Conservation (phyloP, 2,888 invertebrate species). For the Electrophaes corylata region DNA sequence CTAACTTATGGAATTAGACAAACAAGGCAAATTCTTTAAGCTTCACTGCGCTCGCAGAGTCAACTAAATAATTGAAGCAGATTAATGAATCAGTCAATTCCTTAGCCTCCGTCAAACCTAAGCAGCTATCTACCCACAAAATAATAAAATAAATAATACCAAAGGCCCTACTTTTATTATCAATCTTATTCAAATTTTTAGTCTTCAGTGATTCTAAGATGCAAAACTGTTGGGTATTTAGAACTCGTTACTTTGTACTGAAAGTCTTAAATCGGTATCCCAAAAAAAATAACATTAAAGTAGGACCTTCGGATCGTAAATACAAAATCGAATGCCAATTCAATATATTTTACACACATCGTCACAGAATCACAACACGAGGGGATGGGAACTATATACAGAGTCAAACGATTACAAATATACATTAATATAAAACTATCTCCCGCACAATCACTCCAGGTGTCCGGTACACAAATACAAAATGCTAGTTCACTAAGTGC, state of each 20-base stretch:
- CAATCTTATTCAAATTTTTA: too few relatives aligned
- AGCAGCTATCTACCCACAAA: slow-evolving; percentile 41
- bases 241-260: background rate
- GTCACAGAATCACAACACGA: slow-evolving; percentile 74
- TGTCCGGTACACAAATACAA: slow-evolving; percentile 22
- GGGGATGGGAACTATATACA: slow-evolving; percentile 73
- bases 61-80: slow-evolving; percentile 59
- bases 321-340: slow-evolving; percentile 41
- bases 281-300: background rate
- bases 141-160: slow-evolving; percentile 40
- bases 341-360: slow-evolving; percentile 45
- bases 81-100: slow-evolving; percentile 68
- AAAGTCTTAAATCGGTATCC: background rate
- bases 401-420: slow-evolving; percentile 64
- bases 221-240: background rate
- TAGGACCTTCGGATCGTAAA: slow-evolving; percentile 21
- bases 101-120: slow-evolving; percentile 54
- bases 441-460: slow-evolving; percentile 9
- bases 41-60: slow-evolving; percentile 42
- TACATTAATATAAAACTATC: slow-evolving; percentile 68
- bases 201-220: background rate
- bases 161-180: background rate
- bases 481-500: slow-evolving; percentile 27
- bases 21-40: slow-evolving; percentile 24
- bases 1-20: slow-evolving; percentile 31